Percentiles rank a stretch among this genome's conserved stretches.
phyloP scores from a whole-genome alignment of 1,140 invertebrate species.

The Augochlora pura region DNA sequence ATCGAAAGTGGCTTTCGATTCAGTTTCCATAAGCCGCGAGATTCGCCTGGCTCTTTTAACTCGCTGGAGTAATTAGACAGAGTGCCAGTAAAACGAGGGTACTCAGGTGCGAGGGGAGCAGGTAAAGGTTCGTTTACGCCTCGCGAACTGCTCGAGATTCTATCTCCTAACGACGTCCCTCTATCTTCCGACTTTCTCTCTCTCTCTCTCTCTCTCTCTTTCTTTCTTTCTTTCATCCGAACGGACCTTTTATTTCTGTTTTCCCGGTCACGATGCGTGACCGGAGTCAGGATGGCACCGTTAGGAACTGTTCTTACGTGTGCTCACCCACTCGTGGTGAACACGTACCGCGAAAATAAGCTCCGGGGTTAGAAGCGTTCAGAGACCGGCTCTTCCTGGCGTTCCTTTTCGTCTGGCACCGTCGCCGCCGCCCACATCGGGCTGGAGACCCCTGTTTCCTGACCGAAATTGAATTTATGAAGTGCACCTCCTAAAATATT shows the following conservation, averaged over 20 bases:
- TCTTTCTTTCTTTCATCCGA: not conserved
- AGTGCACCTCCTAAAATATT: too few relatives aligned
- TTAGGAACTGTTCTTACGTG: slow-evolving; percentile 56
- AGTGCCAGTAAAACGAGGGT: too few relatives aligned
- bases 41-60: too few relatives aligned
- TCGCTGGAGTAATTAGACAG: too few relatives aligned
- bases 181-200: not conserved
- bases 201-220: slow-evolving; percentile 8
- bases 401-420: slow-evolving; percentile 3
- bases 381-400: not conserved
- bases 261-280: slow-evolving; percentile 69
- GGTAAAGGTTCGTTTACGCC: slow-evolving; percentile 64
- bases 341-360: slow-evolving; percentile 63
- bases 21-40: too few relatives aligned
- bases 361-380: not conserved
- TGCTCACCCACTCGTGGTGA: slow-evolving; percentile 56
- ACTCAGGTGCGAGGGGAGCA: not conserved
- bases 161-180: slow-evolving; percentile 65
- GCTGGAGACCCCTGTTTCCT: too few relatives aligned
- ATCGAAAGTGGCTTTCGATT: too few relatives aligned
- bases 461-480: too few relatives aligned
- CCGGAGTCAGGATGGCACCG: slow-evolving; percentile 69
- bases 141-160: slow-evolving; percentile 68
- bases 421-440: not conserved
- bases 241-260: too few relatives aligned